Conservation (phyloP, 2,888 invertebrate species). For the Eupeodes luniger region DNA sequence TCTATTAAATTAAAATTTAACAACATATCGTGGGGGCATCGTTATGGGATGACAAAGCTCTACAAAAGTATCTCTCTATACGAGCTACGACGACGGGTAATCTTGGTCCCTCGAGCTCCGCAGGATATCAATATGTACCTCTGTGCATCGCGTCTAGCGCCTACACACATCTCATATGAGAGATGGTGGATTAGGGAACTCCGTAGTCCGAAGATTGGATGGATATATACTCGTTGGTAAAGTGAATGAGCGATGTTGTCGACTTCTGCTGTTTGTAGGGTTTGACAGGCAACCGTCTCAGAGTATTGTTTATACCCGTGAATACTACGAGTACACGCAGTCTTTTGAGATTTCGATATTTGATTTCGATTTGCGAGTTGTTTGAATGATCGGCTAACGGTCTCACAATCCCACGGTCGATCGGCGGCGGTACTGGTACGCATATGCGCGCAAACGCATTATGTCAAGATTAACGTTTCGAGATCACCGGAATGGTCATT, state of each 20-base stretch:
- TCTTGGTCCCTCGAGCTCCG: neutral
- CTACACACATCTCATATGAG: constrained; percentile 43
- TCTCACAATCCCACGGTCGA: constrained; percentile 42
- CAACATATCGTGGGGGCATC: constrained; percentile 67
- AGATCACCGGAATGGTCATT: constrained; percentile 38
- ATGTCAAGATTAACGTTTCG: constrained; percentile 38
- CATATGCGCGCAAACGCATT: constrained; percentile 49
- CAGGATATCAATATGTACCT: constrained; percentile 39
- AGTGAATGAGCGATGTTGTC: constrained; percentile 64
- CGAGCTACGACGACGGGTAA: neutral
- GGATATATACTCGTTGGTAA: constrained; percentile 2
- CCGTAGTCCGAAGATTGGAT: constrained; percentile 22
- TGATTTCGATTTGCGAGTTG: constrained; percentile 1
- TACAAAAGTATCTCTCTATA: constrained; percentile 13
- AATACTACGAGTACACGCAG: neutral
- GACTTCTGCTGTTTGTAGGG: constrained; percentile 55
- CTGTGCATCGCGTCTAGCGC: constrained; percentile 51
- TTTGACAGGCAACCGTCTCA: constrained; percentile 60
- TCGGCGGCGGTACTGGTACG: constrained; percentile 23
- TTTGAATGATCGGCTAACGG: constrained; percentile 31
- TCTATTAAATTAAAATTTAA: constrained; percentile 73
- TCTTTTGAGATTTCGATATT: neutral
- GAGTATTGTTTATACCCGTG: constrained; percentile 11
- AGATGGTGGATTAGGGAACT: constrained; percentile 35
- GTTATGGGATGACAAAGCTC: constrained; percentile 62